Evolutionary conservation across 2,113 vertebrate genomes (phyloP), one percentile per base, ranked within the genome.

Genomic region (Mungos mungo): DNA sequence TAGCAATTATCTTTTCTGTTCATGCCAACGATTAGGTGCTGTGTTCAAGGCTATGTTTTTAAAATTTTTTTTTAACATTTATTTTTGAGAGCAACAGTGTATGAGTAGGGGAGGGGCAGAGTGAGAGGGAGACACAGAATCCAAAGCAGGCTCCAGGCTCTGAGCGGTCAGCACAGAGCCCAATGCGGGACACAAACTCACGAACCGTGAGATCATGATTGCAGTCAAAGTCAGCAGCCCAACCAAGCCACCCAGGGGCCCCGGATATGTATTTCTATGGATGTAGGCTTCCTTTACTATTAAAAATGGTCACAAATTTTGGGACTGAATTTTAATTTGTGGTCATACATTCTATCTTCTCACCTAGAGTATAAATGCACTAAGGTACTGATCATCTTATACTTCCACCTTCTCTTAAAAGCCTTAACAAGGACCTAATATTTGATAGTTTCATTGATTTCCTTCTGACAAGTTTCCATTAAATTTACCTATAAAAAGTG

Each of bases 401-500:
- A 50, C 3, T 77, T 25, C 1, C 19, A 7, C 16, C 13, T 16
- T 12, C 7, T 25, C 10, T 77, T 45, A 66, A 60, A 95, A 86
- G 81, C 45, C 5, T 19, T 76, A 35, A 79, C 14, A 82, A 29
- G 29, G 95, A 54, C 3, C 5, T 50, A 65, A 6, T 63, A 81
- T 88, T 80, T 69, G 54, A 87, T 94, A 50, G 29, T 52, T 88
- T 94, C 33, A 89, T 33, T 84, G 47, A 68, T 60, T 97, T 98
- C 54, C 41, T 82, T 94, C 69, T 45, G 11, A 83, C 81, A 2
- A 85, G 11, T 92, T 76, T 82, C 69, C 29, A 9, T 54, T 77
- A 93, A 18, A 79, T 54, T 93, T 95, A 60, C 25, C 92, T 63
- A 9, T 92, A 79, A 93, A 81, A 95, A 50, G 63, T 5, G 7